Evolutionary conservation across 2,888 invertebrate species (phyloP).

Genomic region (Amblyjoppa fuscipennis): DNA sequence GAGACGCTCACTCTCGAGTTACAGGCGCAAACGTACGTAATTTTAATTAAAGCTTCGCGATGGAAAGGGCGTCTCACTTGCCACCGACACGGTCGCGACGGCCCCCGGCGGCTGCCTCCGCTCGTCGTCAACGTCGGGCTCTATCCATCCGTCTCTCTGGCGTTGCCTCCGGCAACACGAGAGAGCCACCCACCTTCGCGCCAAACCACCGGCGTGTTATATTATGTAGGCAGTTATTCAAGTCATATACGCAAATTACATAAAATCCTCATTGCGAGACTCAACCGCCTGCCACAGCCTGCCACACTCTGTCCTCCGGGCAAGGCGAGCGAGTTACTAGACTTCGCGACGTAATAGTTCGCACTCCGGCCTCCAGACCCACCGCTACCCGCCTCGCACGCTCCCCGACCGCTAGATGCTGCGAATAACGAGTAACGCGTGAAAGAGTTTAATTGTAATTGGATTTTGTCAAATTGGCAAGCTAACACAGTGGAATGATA

Average conservation of each 20-base stretch:
- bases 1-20: constrained; percentile 74
- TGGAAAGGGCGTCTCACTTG: constrained; percentile 73
- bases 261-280: constrained; percentile 77
- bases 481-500: constrained; percentile 1
- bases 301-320: constrained; percentile 45
- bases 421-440: constrained; percentile 2
- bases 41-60: constrained; percentile 84
- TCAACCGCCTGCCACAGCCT: constrained; percentile 34
- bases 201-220: constrained; percentile 72
- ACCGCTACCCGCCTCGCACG: not conserved
- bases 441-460: constrained; percentile 47
- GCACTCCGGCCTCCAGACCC: not conserved
- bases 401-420: not conserved
- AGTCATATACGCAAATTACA: constrained; percentile 82
- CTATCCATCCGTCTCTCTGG: constrained; percentile 58
- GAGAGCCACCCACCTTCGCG: constrained; percentile 63
- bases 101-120: constrained; percentile 39
- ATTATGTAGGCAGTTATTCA: constrained; percentile 83
- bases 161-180: constrained; percentile 65
- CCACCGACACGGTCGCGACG: constrained; percentile 48
- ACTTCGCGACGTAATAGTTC: constrained; percentile 74
- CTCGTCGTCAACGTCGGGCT: constrained; percentile 34
- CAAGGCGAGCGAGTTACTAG: constrained; percentile 51
- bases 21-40: constrained; percentile 82
- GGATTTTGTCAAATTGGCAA: constrained; percentile 37